Evolutionary conservation across 2,113 vertebrate species (phyloP), one percentile per base, ranked within the genome.

Genomic region (Triplophysa siluroides): DNA sequence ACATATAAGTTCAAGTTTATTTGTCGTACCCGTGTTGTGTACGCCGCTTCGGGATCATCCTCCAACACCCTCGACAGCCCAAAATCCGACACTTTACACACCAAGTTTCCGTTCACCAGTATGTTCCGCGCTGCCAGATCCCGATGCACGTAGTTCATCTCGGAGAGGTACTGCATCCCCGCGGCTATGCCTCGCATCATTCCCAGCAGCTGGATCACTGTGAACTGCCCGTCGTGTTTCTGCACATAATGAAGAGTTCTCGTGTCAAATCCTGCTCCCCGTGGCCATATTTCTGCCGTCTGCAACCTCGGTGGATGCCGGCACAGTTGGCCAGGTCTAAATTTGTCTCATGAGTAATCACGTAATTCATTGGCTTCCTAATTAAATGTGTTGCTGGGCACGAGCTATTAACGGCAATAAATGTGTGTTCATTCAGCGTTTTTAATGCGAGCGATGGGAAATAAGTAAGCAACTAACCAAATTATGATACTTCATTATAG

Each of bases 211-310:
- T 99, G 97, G 90, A 98, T 98, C 78, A 97, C 95, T 0, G 96
- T 95, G 89, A 98, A 99, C 92, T 98, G 97, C 19, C 97, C 97
- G 0, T 98, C 97, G 0, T 98, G 98, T 93, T 98, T 96, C 97
- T 99, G 92, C 24, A 88, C 78, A 86, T 24, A 65, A 66, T 74
- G 8, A 73, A 80, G 33, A 72, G 45, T 80, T 43, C 29, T 66
- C 21, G 26, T 74, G 61, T 80, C 61, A 74, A 54, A 24, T 29
- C 54, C 45, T 45, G 26, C 16, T 73, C 78, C 62, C 21, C 38
- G 61, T 26, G 60, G 60, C 41, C 26, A 64, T 24, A 72, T 41
- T 65, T 29, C 58, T 41, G 21, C 33, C 23, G 1, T 61, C 16
- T 69, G 56, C 56, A 60, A 43, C 52, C 66, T 50, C 61, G 76